Base-by-base conservation (phyloP, 2,888 invertebrate genomes). In the Drosophila antonietae region DNA sequence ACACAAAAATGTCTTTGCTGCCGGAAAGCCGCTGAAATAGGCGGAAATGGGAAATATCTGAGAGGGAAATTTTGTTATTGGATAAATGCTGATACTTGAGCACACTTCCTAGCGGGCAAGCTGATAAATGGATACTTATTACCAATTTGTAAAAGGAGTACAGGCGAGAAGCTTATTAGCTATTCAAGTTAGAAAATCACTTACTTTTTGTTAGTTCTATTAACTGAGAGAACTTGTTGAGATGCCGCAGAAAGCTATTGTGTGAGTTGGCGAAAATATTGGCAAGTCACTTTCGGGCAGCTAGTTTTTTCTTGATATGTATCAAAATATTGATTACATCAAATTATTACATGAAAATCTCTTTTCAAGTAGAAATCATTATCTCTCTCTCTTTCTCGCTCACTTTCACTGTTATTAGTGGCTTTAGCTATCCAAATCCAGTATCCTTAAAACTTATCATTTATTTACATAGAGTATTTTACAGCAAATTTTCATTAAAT, bases 1-100 rank as follows among this genome's bases (percentile, higher is more conserved):
- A 31, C 43, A 56, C 20, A 44, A 44, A 44, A 44, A 44, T 44
- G 10, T 60, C 44, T 9, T 37, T 55, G 41, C 10, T 35, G 41
- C 35, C 31, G 33, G 37, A 39, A 69, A 56, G 33, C 18, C 37
- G 61, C 39, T 18, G 23, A 61, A 61, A 52, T 31, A 28, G 28
- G 20, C 60, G 44, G 43, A 65, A 65, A 58, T 56, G 44, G 18
- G 47, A 47, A 47, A 59, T 18, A 39, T 28, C 47, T 47, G 37
- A 37, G 37, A 8, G 28, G 46, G 18, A 58, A 47, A 47, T 58
- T 46, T 46, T 2, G n/a, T 44, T 35, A 47, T 35, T 14, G n/a
- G 12, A n/a, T n/a, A 41, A 55, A n/a, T 12, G 44, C 46, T 37
- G n/a, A 47, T 47, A 37, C 46, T 35, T 37, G 35, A 37, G 18